Base-by-base conservation (phyloP, 2,797 vertebrate species). In the Mastacembelus armatus region DNA sequence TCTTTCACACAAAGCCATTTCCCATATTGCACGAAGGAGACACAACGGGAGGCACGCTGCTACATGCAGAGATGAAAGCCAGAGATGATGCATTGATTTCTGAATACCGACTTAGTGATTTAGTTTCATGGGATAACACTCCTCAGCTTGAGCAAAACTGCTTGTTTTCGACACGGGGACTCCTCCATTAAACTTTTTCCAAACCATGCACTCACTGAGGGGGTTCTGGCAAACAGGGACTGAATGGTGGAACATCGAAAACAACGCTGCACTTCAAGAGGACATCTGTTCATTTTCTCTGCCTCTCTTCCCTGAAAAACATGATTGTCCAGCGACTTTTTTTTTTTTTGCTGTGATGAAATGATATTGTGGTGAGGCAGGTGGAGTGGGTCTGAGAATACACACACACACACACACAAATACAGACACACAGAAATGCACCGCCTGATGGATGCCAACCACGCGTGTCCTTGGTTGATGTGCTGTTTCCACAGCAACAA, bases 401-500 rank as follows among this genome's bases (percentile, higher is more conserved):
- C 55, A 27, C 39, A 24, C 57, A 24, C 45, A 52, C 33, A 51
- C 21, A 54, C 38, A 68, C 12, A 64, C 51, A 71, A 32, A 59
- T 33, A 44, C 40, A 45, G 43, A n/a, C 47, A 71, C 61, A 54
- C 61, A 57, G 7, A 42, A 27, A 58, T 10, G 12, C 68, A 36
- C 52, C 38, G 4, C 70, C 64, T 76, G 71, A 83, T 47, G 50
- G 68, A 77, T 47, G 71, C 72, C 71, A 77, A 33, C 67, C 59
- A 69, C 32, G 45, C 30, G 29, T 63, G 81, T 82, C 74, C 84
- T 85, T 73, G 86, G 78, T 83, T 87, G 79, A 90, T 80, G 66
- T 67, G 68, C 74, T 12, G 84, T 90, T 88, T 81, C 86, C 88
- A 87, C 55, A 54, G 85, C 76, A 83, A 86, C 86, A 7, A 26